Conservation (phyloP, 1,140 invertebrate genomes). For the Eumeta japonica region DNA sequence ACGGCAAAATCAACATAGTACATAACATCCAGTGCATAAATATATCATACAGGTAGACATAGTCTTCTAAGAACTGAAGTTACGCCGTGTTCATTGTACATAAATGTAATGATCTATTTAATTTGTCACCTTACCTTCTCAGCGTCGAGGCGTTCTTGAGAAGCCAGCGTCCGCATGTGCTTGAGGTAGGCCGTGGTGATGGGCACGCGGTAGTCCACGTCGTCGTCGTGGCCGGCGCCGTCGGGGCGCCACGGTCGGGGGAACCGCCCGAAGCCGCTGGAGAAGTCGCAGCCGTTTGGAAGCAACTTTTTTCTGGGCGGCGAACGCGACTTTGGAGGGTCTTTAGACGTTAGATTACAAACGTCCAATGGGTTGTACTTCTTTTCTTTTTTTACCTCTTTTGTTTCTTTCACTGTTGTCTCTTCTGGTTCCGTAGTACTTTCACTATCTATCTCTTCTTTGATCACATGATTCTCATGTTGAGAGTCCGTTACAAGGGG, state of each 20-base stretch:
- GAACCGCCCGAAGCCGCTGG: slow-evolving; percentile 28
- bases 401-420: slow-evolving; percentile 23
- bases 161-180: slow-evolving; percentile 69
- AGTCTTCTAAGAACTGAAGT: too few species aligned
- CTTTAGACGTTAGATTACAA: slow-evolving; percentile 65
- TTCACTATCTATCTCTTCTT: slow-evolving; percentile 36
- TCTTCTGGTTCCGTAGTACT: slow-evolving; percentile 28
- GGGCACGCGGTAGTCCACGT: slow-evolving; percentile 77
- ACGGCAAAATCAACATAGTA: too few species aligned
- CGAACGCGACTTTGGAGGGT: slow-evolving; percentile 56
- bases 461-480: slow-evolving; percentile 10
- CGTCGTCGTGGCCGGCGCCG: slow-evolving; percentile 40
- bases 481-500: slow-evolving; percentile 18
- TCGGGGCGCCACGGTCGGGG: slow-evolving; percentile 56
- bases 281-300: slow-evolving; percentile 24
- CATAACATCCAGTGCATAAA: too few species aligned
- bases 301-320: slow-evolving; percentile 50
- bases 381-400: slow-evolving; percentile 44
- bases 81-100: too few species aligned
- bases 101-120: too few species aligned
- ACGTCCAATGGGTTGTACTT: slow-evolving; percentile 69
- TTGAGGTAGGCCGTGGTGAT: slow-evolving; percentile 85
- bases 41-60: too few species aligned
- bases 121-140: too few species aligned
- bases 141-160: slow-evolving; percentile 61